A percentile compares a stretch with the other conserved stretches of the same genome.
These are phyloP conservation scores for Euglossa dilemma DNA, from an alignment of 1,140 invertebrate genomes.

Conservation along the genomic window DNA sequence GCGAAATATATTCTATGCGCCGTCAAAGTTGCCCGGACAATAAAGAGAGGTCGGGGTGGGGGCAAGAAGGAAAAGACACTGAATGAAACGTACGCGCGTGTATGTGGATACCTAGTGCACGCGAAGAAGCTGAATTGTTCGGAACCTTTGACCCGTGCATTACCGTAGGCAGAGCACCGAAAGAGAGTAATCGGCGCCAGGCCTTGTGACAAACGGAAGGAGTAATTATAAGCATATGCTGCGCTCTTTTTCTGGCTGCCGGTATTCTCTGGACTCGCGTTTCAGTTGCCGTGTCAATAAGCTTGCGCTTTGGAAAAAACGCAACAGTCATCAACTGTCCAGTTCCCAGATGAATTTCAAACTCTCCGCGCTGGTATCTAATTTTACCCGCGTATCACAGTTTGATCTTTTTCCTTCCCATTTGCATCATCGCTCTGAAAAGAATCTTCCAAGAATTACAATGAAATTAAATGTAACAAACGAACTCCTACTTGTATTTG, in stretches of 20 bases:
- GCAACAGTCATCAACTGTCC: not conserved
- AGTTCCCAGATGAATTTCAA: not conserved
- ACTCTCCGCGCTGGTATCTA: too few species aligned
- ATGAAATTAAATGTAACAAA: too few species aligned
- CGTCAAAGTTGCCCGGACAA: slow-evolving; percentile 49
- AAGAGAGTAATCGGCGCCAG: slow-evolving; percentile 12
- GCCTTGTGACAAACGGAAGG: slow-evolving; percentile 11
- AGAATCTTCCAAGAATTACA: too few species aligned
- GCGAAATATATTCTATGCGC: slow-evolving; percentile 45
- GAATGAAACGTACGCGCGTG: slow-evolving; percentile 25
- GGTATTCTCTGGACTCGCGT: not conserved
- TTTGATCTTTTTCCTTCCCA: not conserved
- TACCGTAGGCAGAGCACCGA: not conserved
- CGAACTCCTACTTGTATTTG: too few species aligned
- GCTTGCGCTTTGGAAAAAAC: not conserved
- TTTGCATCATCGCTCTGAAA: too few species aligned
- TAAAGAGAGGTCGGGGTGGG: slow-evolving; percentile 49
- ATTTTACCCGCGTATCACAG: not conserved
- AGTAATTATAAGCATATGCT: slow-evolving; percentile 27
- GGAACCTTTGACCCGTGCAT: slow-evolving; percentile 28
- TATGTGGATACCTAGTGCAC: too few species aligned
- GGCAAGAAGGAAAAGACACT: slow-evolving; percentile 13
- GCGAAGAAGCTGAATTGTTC: slow-evolving; percentile 31
- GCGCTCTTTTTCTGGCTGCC: not conserved
- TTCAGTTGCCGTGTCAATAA: not conserved